Evolutionary conservation across 2,888 invertebrate genomes (phyloP).

Genomic region (Macaria notata): DNA sequence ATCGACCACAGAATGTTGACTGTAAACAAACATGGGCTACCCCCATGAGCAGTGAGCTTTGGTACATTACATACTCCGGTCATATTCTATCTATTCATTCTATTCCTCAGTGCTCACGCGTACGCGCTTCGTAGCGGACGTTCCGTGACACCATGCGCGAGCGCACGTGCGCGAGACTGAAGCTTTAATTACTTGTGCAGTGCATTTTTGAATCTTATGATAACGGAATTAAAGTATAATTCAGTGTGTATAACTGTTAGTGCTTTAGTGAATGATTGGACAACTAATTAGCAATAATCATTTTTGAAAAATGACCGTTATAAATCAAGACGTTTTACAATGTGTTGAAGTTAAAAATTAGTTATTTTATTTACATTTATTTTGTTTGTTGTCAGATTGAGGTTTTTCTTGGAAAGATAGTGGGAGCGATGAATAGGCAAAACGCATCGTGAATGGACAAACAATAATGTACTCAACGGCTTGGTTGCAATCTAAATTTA

Average conservation of each 20-base stretch:
- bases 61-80: background rate
- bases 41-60: constrained; percentile 34
- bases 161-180: constrained; percentile 16
- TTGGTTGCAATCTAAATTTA: too few relatives aligned
- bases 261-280: constrained; percentile 33
- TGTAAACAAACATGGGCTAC: constrained; percentile 41
- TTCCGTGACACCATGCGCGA: constrained; percentile 27
- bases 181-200: constrained; percentile 1
- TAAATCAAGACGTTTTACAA: constrained; percentile 30
- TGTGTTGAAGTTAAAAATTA: background rate
- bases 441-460: constrained; percentile 1
- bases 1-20: constrained; percentile 38
- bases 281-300: constrained; percentile 29
- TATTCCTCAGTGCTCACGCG: constrained; percentile 45
- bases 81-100: background rate
- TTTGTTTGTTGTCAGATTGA: constrained; percentile 6
- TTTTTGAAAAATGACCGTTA: constrained; percentile 44
- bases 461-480: background rate
- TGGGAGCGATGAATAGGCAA: constrained; percentile 4
- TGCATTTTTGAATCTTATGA: constrained; percentile 20
- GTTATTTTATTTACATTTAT: constrained; percentile 4
- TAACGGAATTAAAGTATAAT: constrained; percentile 2
- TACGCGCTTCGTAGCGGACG: constrained; percentile 42
- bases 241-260: constrained; percentile 25
- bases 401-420: constrained; percentile 11